phyloP scores from a whole-genome alignment of 2,888 invertebrate species.

The Ptycholaimellus sp. region DNA sequence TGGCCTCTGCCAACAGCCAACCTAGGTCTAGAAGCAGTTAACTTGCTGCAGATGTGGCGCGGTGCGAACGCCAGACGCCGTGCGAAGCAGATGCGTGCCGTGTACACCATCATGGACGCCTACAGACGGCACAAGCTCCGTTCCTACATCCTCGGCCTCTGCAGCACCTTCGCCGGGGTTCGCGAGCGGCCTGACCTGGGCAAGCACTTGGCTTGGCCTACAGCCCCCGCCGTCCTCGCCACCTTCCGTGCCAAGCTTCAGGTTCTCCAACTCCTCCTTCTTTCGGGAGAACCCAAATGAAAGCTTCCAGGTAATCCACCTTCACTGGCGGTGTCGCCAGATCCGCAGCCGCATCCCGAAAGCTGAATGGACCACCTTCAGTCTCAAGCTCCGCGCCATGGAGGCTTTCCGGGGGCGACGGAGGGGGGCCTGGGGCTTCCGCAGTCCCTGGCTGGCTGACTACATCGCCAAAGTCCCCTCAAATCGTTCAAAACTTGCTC shows the following conservation, averaged over 20 bases:
- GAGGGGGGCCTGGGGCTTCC: slow-evolving; percentile 48
- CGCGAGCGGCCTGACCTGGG: slow-evolving; percentile 48
- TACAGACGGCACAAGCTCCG: slow-evolving; percentile 55
- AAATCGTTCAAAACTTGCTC: not conserved
- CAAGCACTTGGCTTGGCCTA: slow-evolving; percentile 55
- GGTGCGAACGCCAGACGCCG: slow-evolving; percentile 51
- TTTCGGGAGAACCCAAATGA: too few species aligned
- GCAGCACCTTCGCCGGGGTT: slow-evolving; percentile 38
- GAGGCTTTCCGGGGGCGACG: too few species aligned
- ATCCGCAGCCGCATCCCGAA: slow-evolving; percentile 13
- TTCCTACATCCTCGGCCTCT: slow-evolving; percentile 43
- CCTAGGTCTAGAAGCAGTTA: not conserved
- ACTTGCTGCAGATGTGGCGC: slow-evolving; percentile 46
- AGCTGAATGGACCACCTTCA: slow-evolving; percentile 6
- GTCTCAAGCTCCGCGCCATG: too few species aligned
- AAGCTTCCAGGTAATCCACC: slow-evolving; percentile 14
- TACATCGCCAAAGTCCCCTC: slow-evolving; percentile 50
- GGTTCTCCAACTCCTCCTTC: too few species aligned
- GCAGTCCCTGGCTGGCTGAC: slow-evolving; percentile 57
- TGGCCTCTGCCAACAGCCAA: not conserved
- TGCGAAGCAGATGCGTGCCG: slow-evolving; percentile 62
- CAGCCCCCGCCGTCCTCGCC: slow-evolving; percentile 44
- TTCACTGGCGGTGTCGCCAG: slow-evolving; percentile 15
- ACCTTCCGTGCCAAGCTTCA: slow-evolving; percentile 33
- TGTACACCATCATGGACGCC: slow-evolving; percentile 49